phyloP scores from a whole-genome alignment of 1,140 invertebrate genomes.

The Rhysida immarginata region DNA sequence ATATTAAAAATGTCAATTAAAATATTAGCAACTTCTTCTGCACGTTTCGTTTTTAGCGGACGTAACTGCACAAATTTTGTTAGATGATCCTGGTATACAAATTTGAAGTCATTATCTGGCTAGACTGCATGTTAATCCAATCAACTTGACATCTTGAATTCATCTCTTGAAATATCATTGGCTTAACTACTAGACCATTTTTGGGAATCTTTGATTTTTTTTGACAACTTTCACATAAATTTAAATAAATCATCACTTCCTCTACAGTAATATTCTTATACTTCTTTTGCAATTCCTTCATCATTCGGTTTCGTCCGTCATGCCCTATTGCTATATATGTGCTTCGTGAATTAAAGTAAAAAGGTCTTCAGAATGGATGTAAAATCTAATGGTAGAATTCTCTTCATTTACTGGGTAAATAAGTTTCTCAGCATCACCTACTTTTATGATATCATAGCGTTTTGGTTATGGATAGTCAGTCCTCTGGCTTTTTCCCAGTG shows the following conservation, averaged over 20 bases:
- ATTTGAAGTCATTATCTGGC: constrained; percentile 7
- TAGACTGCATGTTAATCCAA: not conserved
- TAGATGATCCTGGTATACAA: constrained; percentile 8
- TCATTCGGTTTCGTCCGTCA: constrained; percentile 9
- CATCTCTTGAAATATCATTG: not conserved
- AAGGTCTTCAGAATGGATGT: constrained; percentile 10
- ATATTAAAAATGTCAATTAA: constrained; percentile 8
- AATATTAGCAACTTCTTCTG: constrained; percentile 4
- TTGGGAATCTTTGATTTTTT: not conserved
- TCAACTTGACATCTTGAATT: not conserved
- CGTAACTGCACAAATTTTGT: constrained; percentile 8
- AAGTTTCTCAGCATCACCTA: constrained; percentile 9
- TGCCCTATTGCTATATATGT: constrained; percentile 9
- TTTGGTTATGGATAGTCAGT: constrained; percentile 10
- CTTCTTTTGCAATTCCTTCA: constrained; percentile 5
- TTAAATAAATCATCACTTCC: not conserved
- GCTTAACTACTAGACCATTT: not conserved
- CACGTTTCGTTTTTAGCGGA: constrained; percentile 8
- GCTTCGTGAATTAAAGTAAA: constrained; percentile 8
- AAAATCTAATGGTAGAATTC: not conserved
- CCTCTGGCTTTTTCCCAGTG: constrained; percentile 6
- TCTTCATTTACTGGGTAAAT: constrained; percentile 3
- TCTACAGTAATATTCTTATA: constrained; percentile 8
- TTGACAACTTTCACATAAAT: constrained; percentile 9
- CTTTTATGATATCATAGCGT: constrained; percentile 7